Evolutionary conservation across 2,888 invertebrate species (phyloP), one percentile per base, ranked within the genome.

Genomic region (Smittia aterrima): DNA sequence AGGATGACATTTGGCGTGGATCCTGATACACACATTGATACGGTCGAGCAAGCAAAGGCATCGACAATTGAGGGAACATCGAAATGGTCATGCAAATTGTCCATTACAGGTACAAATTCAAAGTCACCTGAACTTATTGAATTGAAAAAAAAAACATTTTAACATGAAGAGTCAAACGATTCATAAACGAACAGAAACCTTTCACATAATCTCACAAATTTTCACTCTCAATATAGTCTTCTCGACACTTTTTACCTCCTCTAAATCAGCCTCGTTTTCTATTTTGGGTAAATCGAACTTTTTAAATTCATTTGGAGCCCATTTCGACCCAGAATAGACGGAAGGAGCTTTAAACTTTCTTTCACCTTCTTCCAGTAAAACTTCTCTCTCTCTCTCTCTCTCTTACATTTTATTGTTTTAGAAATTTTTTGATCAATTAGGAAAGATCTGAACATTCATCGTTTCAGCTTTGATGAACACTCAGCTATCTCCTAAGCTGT

Each of bases 11-110:
- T 95, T 92, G 90, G 91, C 90, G 93, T 95, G 91, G 95, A 95
- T 87, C 93, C 95, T 86, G 95, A 95, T 87, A 94, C 94, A 87
- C 96, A 96, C 90, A 93, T 95, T 87, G 95, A 95, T 90, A 93
- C 93, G 86, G 91, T 96, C 87, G 95, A 96, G 87, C 95, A 96
- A 87, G 95, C 96, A 84, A 94, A 97, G 88, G 92, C 92, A 88
- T 92, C 94, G 88, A 96, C 97, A 86, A 93, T 97, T 85, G 96
- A 96, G 88, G 97, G 97, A 86, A 97, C 96, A 82, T 96, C 96
- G 85, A 96, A 97, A 88, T 97, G 97, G 97, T 96, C 96, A 86
- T 96, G 96, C 91, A 97, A 97, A 92, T 95, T 97, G 89, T 96
- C 96, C 86, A 96, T 97, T 84, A 97, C 96, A 95, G 96, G 96